Base-by-base conservation (phyloP, 35 echinoderm and acorn worm species). In the Apostichopus californicus region DNA sequence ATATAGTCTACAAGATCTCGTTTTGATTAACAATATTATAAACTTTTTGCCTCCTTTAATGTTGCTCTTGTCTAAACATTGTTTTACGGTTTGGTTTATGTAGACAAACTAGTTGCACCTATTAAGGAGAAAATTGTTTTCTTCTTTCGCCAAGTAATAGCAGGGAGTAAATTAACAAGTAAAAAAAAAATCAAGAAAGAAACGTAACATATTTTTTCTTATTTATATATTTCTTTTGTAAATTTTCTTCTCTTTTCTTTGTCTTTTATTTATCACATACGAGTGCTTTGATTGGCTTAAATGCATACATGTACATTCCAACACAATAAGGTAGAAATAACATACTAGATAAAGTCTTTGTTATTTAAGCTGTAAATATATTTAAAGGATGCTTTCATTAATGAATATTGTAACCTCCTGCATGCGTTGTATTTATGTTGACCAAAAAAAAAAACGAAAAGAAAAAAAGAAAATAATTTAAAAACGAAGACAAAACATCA, bases 241-340 rank as follows among this genome's bases (percentile, higher is more conserved):
- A 68, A 11, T 68, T 68, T 68, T 68, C 64, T 68, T 18, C 20
- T 5, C 14, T 18, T 75, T 20, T 75, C 18, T 20, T 14, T 22
- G 17, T 20, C n/a, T 20, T 20, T 75, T 18, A 75, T 75, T 20
- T 18, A n/a, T 18, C 15, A 20, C 17, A 75, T 75, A 75, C 15
- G 17, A 75, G 71, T 75, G 71, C 13, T 75, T 75, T 75, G 71
- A 75, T 75, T 75, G 71, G 71, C 71, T 75, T 18, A 75, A 85
- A 57, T 85, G 81, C 81, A 85, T 85, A 85, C 81, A 58, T 85
- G 81, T 59, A 85, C 81, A 85, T 85, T 85, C 81, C 81, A 85
- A 22, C 58, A 81, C 56, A 85, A 75, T 75, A 8, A 75, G 5
- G 55, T 60, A 85, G 81, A 59, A 59, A 85, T n/a, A 20, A 59